Evolutionary conservation across 2,797 vertebrate species (phyloP), one percentile per base, ranked within the genome.

Genomic region (Buceros bicornis): DNA sequence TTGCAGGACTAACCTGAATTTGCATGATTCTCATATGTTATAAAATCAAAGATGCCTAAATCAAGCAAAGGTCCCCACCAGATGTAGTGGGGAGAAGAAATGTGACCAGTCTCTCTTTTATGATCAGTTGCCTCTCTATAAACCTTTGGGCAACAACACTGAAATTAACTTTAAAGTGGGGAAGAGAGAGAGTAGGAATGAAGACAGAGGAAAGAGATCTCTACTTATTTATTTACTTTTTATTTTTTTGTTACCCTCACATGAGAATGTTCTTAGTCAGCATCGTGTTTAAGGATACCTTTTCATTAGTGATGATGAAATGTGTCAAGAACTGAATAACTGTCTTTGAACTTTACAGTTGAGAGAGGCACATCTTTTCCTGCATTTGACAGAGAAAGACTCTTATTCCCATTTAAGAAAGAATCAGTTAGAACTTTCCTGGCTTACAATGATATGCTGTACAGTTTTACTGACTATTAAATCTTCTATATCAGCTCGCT

Each of bases 281-380:
- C 25, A 43, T 69, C 8, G 72, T 26, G 10, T 65, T 65, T 65
- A 61, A 48, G 24, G 71, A 31, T 37, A 40, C 4, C 3, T 69
- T 90, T 90, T 90, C 53, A 42, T 57, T 93, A 69, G 21, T 33
- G 45, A 61, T 57, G 58, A 48, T 50, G 45, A 95, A 81, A 89
- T 22, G 24, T 87, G 31, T 45, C 37, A 84, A 71, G 37, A 4
- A 62, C 24, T 56, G 64, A 92, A 83, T 50, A 9, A 7, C 19
- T 89, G 14, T 29, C 57, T 89, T 87, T 72, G 57, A 92, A 82
- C 24, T 65, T 82, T 31, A 18, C 11, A 37, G 4, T 43, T 82
- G 61, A 81, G 21, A 88, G 18, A 67, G 13, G 54, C 21, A 58
- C 48, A 62, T 3, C 6, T 89, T 94, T 93, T 35, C 19, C 25